Evolutionary conservation across 2,888 invertebrate genomes (phyloP), one percentile per base, ranked within the genome.

Genomic region (Alcis repandata): DNA sequence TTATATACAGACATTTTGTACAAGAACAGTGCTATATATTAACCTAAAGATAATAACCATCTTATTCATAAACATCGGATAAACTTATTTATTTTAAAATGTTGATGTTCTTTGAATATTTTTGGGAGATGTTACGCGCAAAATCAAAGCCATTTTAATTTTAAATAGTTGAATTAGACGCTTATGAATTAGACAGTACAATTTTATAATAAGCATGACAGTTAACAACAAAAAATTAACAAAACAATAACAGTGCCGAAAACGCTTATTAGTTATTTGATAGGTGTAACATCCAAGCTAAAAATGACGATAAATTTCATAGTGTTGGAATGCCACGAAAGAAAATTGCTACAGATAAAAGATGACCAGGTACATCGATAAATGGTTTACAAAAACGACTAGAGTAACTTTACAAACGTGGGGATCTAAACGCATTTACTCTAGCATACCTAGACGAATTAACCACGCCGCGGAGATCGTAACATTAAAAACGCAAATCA

Each of bases 1-100:
- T 75, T 87, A 88, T 89, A 85, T 89, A 90, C 86, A 73, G 63
- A 69, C 27, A 88, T 81, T 58, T 79, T 88, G 82, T 87, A 89
- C 84, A 88, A 66, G 74, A 77, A 77, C 70, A 75, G 57, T 66
- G 60, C 60, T 33, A 60, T 48, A 66, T 19, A 11, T 38, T 59
- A 64, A 51, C 43, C 40, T 60, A 57, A 40, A 52, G n/a, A 27
- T 51, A 20, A 61, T 51, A 17, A 13, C 7, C 4, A 13, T 36
- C 13, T 36, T 36, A 36, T 36, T 38, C 2, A 51, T 19, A 51
- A 51, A 36, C 51, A 33, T 36, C 1, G n/a, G 19, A 36, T 19
- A 33, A 17, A 8, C 36, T 4, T 38, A 4, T n/a, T 38, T 38
- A 2, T 6, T 38, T 13, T n/a, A 6, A 15, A 38, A n/a, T 38